Base-by-base conservation (phyloP, 2,797 vertebrate genomes). In the Oophaga sylvatica region DNA sequence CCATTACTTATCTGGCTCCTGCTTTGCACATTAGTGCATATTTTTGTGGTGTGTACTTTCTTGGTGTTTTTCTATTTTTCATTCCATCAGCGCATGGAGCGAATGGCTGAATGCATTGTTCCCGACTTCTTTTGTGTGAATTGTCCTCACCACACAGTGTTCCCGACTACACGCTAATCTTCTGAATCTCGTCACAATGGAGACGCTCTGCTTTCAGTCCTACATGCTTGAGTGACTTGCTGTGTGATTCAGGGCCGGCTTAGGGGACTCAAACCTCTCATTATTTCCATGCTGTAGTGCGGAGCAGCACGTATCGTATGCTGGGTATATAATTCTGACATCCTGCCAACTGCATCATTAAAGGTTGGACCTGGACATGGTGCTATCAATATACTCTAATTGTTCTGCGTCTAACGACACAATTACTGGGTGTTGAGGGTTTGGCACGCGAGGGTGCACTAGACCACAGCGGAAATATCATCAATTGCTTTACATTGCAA, bases 241-340 rank as follows among this genome's bases (percentile, higher is more conserved):
- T 71, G 67, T 57, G 81, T 31, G 48, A 71, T 71, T 22, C 48
- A 71, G 65, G 29, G 67, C 67, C 35, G 82, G 56, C 82, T 59
- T 20, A 26, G 15, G 31, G 59, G 56, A 84, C 57, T 17, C 57
- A 59, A 75, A 26, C 82, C 82, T 60, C 19, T 84, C 60, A 84
- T 84, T 84, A 75, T 75, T 84, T 75, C 82, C 70, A 75, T 84
- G 56, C 12, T 22, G 31, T 75, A 17, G 62, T 31, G 53, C 70
- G 15, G 68, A 73, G 45, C 71, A 22, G 73, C 75, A 85, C 82
- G 70, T 83, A 73, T 57, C 29, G 8, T 16, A 59, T 15, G 62
- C 56, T 41, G 53, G 31, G 41, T 48, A 83, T 75, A 35, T 17
- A 83, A 60, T 16, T 19, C 67, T 57, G 17, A 13, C 81, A 31